Percentiles rank a stretch among this genome's conserved stretches.
phyloP scores from a whole-genome alignment of 2,113 vertebrate genomes.

The Origma solitaria region DNA sequence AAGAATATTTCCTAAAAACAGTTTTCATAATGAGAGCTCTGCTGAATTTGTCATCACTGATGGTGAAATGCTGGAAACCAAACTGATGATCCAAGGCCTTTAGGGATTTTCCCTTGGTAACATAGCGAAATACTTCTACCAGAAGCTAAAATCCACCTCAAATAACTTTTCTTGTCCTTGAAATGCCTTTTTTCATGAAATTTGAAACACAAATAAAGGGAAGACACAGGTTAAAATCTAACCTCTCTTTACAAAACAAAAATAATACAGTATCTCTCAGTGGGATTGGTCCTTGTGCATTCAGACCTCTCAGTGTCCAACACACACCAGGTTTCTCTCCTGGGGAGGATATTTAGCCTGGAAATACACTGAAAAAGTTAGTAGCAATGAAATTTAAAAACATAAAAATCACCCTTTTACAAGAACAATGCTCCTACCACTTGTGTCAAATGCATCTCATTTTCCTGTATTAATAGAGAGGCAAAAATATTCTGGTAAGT shows the following conservation, averaged over 20 bases:
- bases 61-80: neutral
- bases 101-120: neutral
- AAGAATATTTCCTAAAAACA: neutral
- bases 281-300: neutral
- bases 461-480: neutral
- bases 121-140: neutral
- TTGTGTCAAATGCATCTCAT: neutral
- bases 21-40: neutral
- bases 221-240: neutral
- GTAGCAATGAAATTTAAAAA: neutral
- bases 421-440: neutral
- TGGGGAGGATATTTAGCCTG: neutral
- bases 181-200: neutral
- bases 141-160: neutral
- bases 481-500: neutral
- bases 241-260: neutral
- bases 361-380: neutral
- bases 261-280: neutral
- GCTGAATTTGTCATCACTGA: neutral
- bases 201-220: neutral
- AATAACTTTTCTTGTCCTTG: neutral
- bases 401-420: neutral
- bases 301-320: neutral
- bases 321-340: neutral
- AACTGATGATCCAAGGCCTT: neutral